Conservation (phyloP, 2,113 vertebrate species). For the Istiophorus platypterus region DNA sequence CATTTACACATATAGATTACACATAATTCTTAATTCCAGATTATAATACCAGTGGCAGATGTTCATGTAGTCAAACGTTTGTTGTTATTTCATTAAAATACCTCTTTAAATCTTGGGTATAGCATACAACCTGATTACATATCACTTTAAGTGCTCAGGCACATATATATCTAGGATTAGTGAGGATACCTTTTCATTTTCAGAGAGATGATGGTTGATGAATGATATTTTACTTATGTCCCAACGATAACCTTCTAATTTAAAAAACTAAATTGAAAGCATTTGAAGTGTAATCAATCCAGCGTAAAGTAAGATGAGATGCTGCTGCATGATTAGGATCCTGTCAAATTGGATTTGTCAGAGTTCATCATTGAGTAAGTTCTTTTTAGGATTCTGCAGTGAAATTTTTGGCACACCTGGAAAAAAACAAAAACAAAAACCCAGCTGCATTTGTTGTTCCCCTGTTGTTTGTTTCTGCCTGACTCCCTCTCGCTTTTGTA, state of each 20-base stretch:
- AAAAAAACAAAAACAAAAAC: constrained; percentile 6
- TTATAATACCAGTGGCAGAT: constrained; percentile 4
- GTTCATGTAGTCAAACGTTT: constrained; percentile 16
- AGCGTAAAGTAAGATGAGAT: constrained; percentile 38
- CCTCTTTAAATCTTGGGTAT: background rate
- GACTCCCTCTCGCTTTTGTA: constrained; percentile 52
- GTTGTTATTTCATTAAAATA: background rate
- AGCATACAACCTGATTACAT: background rate
- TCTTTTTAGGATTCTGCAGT: constrained; percentile 16
- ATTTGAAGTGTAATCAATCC: constrained; percentile 42
- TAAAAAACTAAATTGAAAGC: constrained; percentile 49
- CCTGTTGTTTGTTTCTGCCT: constrained; percentile 54
- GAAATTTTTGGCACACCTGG: constrained; percentile 45
- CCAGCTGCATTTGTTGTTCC: constrained; percentile 8
- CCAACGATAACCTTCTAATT: constrained; percentile 42
- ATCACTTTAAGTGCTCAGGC: background rate
- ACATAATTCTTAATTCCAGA: constrained; percentile 1
- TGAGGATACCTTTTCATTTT: constrained; percentile 29
- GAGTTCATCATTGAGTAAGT: constrained; percentile 23
- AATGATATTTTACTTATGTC: constrained; percentile 46
- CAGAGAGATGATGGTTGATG: constrained; percentile 10
- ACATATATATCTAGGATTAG: constrained; percentile 14
- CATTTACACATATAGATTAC: constrained; percentile 2
- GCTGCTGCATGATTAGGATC: constrained; percentile 41
- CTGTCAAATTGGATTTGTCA: constrained; percentile 54